phyloP scores from a whole-genome alignment of 64 coral and sea anemone genomes.

The Montipora foliosa region DNA sequence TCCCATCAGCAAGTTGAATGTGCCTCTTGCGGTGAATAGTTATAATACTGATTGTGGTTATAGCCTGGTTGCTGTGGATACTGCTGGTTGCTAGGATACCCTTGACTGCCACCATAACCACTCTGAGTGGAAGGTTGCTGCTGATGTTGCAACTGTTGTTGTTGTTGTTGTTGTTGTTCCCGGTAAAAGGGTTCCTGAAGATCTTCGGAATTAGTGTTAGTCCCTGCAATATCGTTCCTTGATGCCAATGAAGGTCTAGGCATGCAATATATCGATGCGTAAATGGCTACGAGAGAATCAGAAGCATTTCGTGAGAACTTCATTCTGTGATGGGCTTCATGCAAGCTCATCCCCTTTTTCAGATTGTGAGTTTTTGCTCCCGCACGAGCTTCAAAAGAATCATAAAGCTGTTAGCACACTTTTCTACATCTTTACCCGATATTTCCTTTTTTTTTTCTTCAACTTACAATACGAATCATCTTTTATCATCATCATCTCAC shows the following conservation, averaged over 20 bases:
- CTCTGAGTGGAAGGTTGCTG: slow-evolving; percentile 45
- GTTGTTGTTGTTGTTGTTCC: slow-evolving; percentile 35
- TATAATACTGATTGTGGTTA: slow-evolving; percentile 29
- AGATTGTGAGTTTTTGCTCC: no score
- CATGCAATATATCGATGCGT: neutral
- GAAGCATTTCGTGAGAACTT: neutral
- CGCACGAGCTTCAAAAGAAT: no score
- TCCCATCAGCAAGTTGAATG: neutral
- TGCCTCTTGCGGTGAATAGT: slow-evolving; percentile 6
- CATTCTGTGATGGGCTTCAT: no score
- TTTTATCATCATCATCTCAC: no score
- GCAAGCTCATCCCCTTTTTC: no score
- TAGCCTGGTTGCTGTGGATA: slow-evolving; percentile 71
- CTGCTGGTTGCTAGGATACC: slow-evolving; percentile 44
- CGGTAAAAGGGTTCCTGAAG: neutral
- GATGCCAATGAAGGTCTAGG: neutral
- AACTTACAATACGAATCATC: no score
- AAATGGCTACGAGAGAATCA: neutral
- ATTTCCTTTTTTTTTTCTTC: no score
- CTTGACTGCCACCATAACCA: slow-evolving; percentile 39
- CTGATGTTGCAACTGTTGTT: slow-evolving; percentile 9
- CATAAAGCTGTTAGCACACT: no score
- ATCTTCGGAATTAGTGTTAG: neutral
- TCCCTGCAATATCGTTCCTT: neutral
- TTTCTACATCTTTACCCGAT: no score